Percentiles rank a stretch among this genome's conserved stretches.
phyloP scores from a whole-genome alignment of 2,888 invertebrate genomes.

The Monochamus alternatus region DNA sequence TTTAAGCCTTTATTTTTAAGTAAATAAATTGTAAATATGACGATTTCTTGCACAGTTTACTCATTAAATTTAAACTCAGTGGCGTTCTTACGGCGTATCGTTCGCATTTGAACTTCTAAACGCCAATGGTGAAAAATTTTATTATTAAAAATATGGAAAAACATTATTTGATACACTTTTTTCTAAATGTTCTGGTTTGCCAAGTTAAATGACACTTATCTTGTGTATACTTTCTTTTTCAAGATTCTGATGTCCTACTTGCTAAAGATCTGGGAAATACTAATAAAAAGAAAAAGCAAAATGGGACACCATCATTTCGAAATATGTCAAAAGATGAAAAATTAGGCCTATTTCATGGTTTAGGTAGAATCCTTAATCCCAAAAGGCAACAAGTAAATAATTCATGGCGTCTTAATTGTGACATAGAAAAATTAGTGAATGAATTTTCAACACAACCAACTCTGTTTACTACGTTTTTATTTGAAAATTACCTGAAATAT shows the following conservation, averaged over 20 bases:
- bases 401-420: slow-evolving; percentile 74
- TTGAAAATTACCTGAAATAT: slow-evolving; percentile 80
- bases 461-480: slow-evolving; percentile 79
- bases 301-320: slow-evolving; percentile 63
- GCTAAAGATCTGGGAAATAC: slow-evolving; percentile 60
- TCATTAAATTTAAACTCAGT: too few relatives aligned
- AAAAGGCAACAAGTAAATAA: slow-evolving; percentile 74
- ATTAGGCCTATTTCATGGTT: slow-evolving; percentile 82
- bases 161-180: too few relatives aligned
- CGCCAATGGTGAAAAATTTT: too few relatives aligned
- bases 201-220: background rate
- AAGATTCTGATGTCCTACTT: slow-evolving; percentile 57
- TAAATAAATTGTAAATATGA: too few relatives aligned
- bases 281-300: slow-evolving; percentile 69
- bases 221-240: slow-evolving; percentile 24
- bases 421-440: slow-evolving; percentile 78
- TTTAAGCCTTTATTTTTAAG: too few relatives aligned
- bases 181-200: background rate
- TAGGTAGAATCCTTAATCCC: slow-evolving; percentile 85
- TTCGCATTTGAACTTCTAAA: too few relatives aligned
- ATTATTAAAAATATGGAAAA: too few relatives aligned
- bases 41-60: too few relatives aligned
- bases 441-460: slow-evolving; percentile 80
- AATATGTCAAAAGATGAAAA: slow-evolving; percentile 79
- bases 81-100: too few relatives aligned